A percentile compares a stretch with the other conserved stretches of the same genome.
Conservation (phyloP, 2,888 invertebrate species). For the Biston stratarius region DNA sequence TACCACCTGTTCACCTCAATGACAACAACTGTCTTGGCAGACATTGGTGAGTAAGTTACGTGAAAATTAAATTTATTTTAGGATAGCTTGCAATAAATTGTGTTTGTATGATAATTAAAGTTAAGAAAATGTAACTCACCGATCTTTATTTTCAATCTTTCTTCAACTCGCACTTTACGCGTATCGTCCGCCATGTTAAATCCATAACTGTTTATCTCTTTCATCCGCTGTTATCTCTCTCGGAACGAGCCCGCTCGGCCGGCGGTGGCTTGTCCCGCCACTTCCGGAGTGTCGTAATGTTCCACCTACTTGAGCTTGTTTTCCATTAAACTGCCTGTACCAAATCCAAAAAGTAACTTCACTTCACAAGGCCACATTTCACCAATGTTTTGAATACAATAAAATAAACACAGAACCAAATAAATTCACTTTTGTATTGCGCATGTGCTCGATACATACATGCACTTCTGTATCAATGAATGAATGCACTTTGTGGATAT, state of each 20-base stretch:
- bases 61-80: slow-evolving; percentile 24
- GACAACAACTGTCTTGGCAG: slow-evolving; percentile 68
- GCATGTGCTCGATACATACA: slow-evolving; percentile 75
- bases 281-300: slow-evolving; percentile 87
- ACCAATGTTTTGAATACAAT: slow-evolving; percentile 53
- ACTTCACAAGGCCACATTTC: slow-evolving; percentile 62
- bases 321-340: slow-evolving; percentile 61
- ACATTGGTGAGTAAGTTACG: slow-evolving; percentile 19
- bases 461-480: slow-evolving; percentile 80
- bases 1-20: slow-evolving; percentile 83
- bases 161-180: slow-evolving; percentile 96
- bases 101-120: slow-evolving; percentile 40
- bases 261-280: slow-evolving; percentile 84
- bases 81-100: slow-evolving; percentile 37
- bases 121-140: slow-evolving; percentile 88
- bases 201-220: slow-evolving; percentile 91
- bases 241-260: slow-evolving; percentile 85
- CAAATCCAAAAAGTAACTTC: slow-evolving; percentile 61
- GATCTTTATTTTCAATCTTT: slow-evolving; percentile 97
- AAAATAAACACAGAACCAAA: slow-evolving; percentile 55
- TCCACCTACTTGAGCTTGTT: slow-evolving; percentile 81
- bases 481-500: slow-evolving; percentile 72
- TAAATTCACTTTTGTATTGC: slow-evolving; percentile 69
- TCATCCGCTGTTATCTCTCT: slow-evolving; percentile 87
- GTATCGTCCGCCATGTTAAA: slow-evolving; percentile 97